Evolutionary conservation across 2,797 vertebrate genomes (phyloP), one percentile per base, ranked within the genome.

Genomic region (Arctocebus calabarensis): DNA sequence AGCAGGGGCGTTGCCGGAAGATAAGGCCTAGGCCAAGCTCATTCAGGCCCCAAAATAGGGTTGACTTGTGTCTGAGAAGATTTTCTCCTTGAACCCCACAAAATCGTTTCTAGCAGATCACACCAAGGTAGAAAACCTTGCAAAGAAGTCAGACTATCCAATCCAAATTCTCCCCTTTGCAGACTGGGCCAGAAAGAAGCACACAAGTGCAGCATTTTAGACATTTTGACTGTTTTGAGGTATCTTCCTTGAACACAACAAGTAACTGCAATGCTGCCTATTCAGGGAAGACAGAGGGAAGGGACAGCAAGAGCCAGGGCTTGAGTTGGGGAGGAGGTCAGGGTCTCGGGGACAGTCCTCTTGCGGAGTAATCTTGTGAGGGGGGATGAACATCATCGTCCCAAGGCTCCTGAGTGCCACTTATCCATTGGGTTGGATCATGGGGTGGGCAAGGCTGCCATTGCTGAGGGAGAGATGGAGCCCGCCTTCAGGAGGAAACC

Each of bases 401-500:
- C 99, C 99, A 82, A 99, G 99, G 2, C 99, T 98, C 90, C 99
- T 98, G 57, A 99, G 99, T 0, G 99, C 99, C 96, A 99, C 99
- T 25, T 99, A 98, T 77, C 99, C 99, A 0, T 98, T 99, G 0
- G 99, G 99, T 0, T 99, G 99, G 68, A 99, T 99, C 78, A 99
- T 99, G 97, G 99, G 97, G 98, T 99, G 99, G 0, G 99, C 99
- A 97, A 99, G 99, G 96, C 99, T 99, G 97, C 99, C 99, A 0
- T 99, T 99, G 97, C 99, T 99, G 62, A 99, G 98, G 1, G 99
- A 99, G 97, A 99, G 98, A 0, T 99, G 98, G 88, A 99, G 98
- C 99, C 99, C 99, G 66, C 99, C 99, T 98, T 99, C 99, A 0
- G 99, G 99, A 62, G 99, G 99, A 68, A 99, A 99, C 98, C 99